A percentile compares a stretch with the other conserved stretches of the same genome.
phyloP scores from a whole-genome alignment of 37 sponge, comb jelly and placozoan genomes.

The Cliona cf. orientalis region DNA sequence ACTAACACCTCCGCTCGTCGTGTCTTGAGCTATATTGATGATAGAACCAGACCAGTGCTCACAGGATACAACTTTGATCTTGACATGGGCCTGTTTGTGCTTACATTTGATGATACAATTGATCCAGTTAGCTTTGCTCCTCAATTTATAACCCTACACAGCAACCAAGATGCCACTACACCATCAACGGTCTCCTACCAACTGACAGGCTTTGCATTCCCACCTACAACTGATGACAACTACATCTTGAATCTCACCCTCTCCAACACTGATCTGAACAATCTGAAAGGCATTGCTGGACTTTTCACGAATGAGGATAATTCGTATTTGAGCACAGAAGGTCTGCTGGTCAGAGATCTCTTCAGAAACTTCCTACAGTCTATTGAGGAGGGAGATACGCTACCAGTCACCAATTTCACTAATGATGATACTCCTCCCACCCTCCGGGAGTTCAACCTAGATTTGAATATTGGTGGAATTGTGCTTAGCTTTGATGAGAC shows the following conservation, averaged over 20 bases:
- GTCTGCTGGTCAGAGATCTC: conserved; percentile 60
- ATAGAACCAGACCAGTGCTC: conserved; percentile 59
- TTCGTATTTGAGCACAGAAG: conserved; percentile 58
- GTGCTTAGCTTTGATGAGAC: conserved; percentile 81
- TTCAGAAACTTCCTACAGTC: conserved; percentile 63
- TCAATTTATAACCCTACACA: conserved; percentile 66
- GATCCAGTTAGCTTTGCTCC: conserved; percentile 54
- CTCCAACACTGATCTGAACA: conserved; percentile 55
- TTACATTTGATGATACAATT: conserved; percentile 87
- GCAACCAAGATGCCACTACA: conserved; percentile 22
- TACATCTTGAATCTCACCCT: conserved; percentile 49
- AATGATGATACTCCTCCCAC: conserved; percentile 71
- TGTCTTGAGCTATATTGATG: conserved; percentile 36
- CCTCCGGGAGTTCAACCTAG: conserved; percentile 51
- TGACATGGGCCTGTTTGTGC: conserved; percentile 39
- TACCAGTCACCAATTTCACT: conserved; percentile 45
- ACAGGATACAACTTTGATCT: conserved; percentile 59
- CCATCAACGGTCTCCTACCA: conserved; percentile 38
- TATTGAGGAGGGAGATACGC: conserved; percentile 55
- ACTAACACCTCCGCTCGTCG: conserved; percentile 3
- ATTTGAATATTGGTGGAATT: conserved; percentile 70
- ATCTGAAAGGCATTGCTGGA: conserved; percentile 47
- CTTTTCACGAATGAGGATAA: conserved; percentile 33
- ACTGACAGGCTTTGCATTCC: conserved; percentile 43
- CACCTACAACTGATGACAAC: conserved; percentile 38